Evolutionary conservation across 2,888 invertebrate genomes (phyloP).

Genomic region (Ptilodon capucinus): DNA sequence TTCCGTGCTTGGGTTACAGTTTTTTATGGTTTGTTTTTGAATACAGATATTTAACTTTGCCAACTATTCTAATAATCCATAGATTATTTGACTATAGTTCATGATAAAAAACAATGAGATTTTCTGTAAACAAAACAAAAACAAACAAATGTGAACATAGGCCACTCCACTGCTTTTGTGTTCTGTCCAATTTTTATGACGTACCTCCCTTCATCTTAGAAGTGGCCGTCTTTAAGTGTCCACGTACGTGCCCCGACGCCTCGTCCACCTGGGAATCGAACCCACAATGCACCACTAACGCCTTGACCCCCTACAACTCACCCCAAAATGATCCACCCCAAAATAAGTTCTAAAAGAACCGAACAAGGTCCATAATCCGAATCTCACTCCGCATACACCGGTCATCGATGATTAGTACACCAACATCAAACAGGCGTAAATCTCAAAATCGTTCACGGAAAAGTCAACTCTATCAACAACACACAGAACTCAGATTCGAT

Average conservation of each 20-base stretch:
- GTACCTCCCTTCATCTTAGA: constrained; percentile 78
- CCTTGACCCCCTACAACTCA: constrained; percentile 65
- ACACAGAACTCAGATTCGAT: constrained; percentile 18
- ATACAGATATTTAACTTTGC: too few relatives aligned
- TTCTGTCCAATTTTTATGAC: constrained; percentile 80
- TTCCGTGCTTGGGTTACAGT: too few relatives aligned
- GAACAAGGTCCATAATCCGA: constrained; percentile 34
- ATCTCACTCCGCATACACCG: constrained; percentile 31
- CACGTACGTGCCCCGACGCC: constrained; percentile 73
- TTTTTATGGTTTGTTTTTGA: too few relatives aligned
- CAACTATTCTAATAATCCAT: too few relatives aligned
- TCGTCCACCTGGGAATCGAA: constrained; percentile 82
- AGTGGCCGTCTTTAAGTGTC: constrained; percentile 78
- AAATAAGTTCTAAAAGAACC: constrained; percentile 34
- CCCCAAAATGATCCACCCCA: constrained; percentile 18
- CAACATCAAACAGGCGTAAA: constrained; percentile 43
- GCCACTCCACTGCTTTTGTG: constrained; percentile 50
- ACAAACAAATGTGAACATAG: constrained; percentile 8
- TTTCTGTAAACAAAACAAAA: not conserved
- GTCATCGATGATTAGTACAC: constrained; percentile 72
- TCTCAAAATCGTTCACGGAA: constrained; percentile 16
- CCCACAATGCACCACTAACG: constrained; percentile 75
- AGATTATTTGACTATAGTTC: too few relatives aligned
- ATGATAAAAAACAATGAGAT: not conserved
- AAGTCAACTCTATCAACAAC: constrained; percentile 31